A percentile compares a stretch with the other conserved stretches of the same genome.
phyloP scores from a whole-genome alignment of 2,797 vertebrate genomes.

The Myotis planiceps region DNA sequence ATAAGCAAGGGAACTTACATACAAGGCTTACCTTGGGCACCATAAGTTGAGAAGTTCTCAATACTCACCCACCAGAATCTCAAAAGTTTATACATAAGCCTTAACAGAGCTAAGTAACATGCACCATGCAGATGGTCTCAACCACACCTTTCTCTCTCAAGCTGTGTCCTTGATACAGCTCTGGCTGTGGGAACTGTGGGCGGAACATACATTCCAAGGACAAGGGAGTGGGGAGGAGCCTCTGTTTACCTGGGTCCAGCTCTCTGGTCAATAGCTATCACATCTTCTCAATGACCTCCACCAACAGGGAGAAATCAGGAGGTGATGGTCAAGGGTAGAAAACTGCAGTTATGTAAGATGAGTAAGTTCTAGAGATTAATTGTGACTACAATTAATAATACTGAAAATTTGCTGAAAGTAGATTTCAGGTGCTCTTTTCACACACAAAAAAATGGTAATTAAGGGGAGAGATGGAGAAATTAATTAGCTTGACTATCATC shows the following conservation, averaged over 20 bases:
- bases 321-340: not conserved
- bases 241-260: too few relatives aligned
- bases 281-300: not conserved
- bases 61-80: not conserved
- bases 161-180: not conserved
- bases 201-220: not conserved
- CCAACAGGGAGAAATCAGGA: not conserved
- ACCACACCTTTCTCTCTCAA: not conserved
- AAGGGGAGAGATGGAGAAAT: too few relatives aligned
- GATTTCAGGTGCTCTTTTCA: not conserved
- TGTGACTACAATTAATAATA: not conserved
- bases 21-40: not conserved
- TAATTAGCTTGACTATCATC: not conserved
- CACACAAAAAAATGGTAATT: not conserved
- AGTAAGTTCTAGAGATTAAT: not conserved
- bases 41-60: not conserved
- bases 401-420: not conserved
- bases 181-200: not conserved
- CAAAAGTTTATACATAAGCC: not conserved
- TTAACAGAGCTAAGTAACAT: not conserved
- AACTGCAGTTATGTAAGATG: not conserved
- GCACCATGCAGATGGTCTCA: not conserved
- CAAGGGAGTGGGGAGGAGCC: not conserved
- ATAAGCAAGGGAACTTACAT: not conserved
- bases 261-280: not conserved